Percentiles rank a stretch among this genome's conserved stretches.
phyloP scores from a whole-genome alignment of 2,113 vertebrate species.

The Charina bottae region DNA sequence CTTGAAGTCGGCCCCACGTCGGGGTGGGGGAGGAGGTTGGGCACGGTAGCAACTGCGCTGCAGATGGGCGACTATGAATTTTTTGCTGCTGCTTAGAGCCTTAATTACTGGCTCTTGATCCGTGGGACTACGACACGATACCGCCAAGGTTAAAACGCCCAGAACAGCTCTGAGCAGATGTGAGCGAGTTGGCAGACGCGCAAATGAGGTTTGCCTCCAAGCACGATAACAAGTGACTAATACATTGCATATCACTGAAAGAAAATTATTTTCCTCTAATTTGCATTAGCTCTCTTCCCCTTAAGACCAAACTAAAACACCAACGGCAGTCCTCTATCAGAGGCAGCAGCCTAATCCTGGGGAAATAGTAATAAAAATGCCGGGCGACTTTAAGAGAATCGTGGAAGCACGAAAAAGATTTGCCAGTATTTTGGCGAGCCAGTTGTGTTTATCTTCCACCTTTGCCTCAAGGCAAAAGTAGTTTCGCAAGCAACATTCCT shows the following conservation, averaged over 20 bases:
- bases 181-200: slow-evolving; percentile 82
- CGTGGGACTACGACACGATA: slow-evolving; percentile 78
- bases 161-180: slow-evolving; percentile 81
- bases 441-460: slow-evolving; percentile 80
- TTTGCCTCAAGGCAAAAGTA: slow-evolving; percentile 80
- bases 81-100: slow-evolving; percentile 77
- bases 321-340: slow-evolving; percentile 66
- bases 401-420: slow-evolving; percentile 72
- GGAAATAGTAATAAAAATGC: slow-evolving; percentile 60
- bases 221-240: slow-evolving; percentile 86
- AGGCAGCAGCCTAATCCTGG: slow-evolving; percentile 75
- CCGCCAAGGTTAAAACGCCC: slow-evolving; percentile 84
- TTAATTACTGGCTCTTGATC: slow-evolving; percentile 84
- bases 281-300: slow-evolving; percentile 75
- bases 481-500: slow-evolving; percentile 80
- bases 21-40: slow-evolving; percentile 66
- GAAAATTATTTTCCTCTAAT: slow-evolving; percentile 86
- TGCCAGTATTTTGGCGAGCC: slow-evolving; percentile 77
- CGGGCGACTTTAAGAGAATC: slow-evolving; percentile 77
- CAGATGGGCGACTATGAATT: slow-evolving; percentile 73
- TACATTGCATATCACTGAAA: slow-evolving; percentile 84
- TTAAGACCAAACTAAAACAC: slow-evolving; percentile 37
- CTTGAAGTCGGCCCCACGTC: slow-evolving; percentile 58
- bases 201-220: slow-evolving; percentile 85
- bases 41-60: slow-evolving; percentile 62